These are phyloP conservation scores for Dendroctonus valens DNA, from an alignment of 1,140 invertebrate species.

Conservation along the genomic window DNA sequence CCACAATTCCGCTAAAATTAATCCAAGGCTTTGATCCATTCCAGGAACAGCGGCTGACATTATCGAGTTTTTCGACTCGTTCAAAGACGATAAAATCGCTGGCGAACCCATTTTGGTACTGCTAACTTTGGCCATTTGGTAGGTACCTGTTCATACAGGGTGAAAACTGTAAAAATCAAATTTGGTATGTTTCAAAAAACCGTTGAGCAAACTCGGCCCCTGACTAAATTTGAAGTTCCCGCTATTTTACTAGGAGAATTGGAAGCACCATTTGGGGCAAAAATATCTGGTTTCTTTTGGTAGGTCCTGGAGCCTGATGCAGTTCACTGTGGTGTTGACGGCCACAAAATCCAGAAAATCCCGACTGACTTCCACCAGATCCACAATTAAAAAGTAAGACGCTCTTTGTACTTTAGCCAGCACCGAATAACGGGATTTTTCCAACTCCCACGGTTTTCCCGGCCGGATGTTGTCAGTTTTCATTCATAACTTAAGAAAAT, in stretches of 20 bases:
- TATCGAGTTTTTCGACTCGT: conserved; percentile 94
- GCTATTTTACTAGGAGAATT: no score
- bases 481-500: no score
- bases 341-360: conserved; percentile 80
- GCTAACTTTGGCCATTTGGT: conserved; percentile 77
- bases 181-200: no score
- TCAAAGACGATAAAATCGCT: conserved; percentile 81
- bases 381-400: conserved; percentile 49
- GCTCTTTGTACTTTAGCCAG: no score
- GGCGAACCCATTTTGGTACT: conserved; percentile 71
- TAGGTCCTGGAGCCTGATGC: conserved; percentile 80
- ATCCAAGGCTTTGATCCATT: conserved; percentile 28
- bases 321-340: conserved; percentile 87
- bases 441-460: no score
- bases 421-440: no score
- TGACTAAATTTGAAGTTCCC: no score
- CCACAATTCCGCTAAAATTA: not conserved
- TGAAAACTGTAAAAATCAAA: no score
- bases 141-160: no score
- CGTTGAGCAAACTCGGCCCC: no score
- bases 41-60: conserved; percentile 86
- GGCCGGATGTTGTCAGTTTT: no score
- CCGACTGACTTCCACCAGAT: conserved; percentile 58
- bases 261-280: not conserved
- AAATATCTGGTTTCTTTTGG: not conserved